Evolutionary conservation across 2,797 vertebrate genomes (phyloP).

Genomic region (Halcyon chelicuti): DNA sequence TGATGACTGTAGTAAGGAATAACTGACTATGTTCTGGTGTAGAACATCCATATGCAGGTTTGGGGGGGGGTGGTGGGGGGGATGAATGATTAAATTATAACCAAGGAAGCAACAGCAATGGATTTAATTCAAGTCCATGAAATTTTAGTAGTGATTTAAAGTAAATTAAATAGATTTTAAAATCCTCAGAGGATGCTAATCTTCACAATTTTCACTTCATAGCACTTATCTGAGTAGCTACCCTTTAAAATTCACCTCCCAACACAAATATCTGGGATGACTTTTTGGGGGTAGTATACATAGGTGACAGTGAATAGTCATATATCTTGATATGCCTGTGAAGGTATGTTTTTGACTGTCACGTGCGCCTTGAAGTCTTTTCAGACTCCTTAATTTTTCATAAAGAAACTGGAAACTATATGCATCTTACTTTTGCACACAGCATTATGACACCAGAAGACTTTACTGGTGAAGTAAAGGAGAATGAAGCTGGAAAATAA

Average conservation of each 20-base stretch:
- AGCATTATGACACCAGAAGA: neutral
- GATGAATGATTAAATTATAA: neutral
- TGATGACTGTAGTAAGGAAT: neutral
- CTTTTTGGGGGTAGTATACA: neutral
- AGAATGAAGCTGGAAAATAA: neutral
- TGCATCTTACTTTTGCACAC: neutral
- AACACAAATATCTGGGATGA: neutral
- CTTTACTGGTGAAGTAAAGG: neutral
- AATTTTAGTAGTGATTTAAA: neutral
- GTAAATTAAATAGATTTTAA: neutral
- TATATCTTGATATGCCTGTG: neutral
- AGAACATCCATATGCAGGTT: neutral
- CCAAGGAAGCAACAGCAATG: neutral
- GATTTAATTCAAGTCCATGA: neutral
- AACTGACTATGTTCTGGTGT: neutral
- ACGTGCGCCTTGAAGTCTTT: neutral
- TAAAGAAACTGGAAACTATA: neutral
- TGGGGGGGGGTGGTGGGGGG: neutral
- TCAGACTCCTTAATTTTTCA: neutral
- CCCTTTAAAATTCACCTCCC: neutral
- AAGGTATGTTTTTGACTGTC: neutral
- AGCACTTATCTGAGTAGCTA: neutral
- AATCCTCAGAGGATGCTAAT: neutral
- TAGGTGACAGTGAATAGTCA: neutral
- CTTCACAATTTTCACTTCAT: neutral